A percentile compares a stretch with the other conserved stretches of the same genome.
These are phyloP conservation scores for Bungarus multicinctus DNA, from an alignment of 2,113 vertebrate species.

Conservation along the genomic window DNA sequence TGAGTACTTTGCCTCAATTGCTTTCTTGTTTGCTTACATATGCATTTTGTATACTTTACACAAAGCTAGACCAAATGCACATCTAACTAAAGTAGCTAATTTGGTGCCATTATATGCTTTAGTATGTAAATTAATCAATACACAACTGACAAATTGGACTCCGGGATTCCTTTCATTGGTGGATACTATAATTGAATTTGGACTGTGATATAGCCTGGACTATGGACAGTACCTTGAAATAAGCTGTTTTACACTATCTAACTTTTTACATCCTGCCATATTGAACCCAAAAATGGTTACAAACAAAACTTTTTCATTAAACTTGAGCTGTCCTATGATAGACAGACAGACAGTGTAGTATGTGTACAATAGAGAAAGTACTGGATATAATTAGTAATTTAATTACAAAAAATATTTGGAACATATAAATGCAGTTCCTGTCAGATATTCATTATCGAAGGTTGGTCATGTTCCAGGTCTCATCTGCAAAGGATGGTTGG, in stretches of 20 bases:
- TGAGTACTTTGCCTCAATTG: constrained; percentile 38
- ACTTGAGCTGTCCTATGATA: background rate
- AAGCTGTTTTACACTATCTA: background rate
- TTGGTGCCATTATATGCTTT: background rate
- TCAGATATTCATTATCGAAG: background rate
- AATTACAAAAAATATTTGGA: background rate
- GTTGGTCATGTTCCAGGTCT: background rate
- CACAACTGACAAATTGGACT: background rate
- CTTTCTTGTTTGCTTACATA: constrained; percentile 12
- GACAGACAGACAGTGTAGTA: background rate
- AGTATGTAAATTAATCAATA: background rate
- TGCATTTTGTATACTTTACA: constrained; percentile 1
- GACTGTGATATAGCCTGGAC: background rate
- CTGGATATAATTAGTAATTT: background rate
- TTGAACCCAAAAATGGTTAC: background rate
- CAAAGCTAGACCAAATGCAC: background rate
- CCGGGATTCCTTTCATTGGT: background rate
- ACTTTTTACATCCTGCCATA: background rate
- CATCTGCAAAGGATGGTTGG: background rate
- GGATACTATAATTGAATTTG: background rate
- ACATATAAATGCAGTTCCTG: background rate
- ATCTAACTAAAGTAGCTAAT: background rate
- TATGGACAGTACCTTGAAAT: background rate
- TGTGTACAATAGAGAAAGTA: background rate
- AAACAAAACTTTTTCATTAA: background rate